phyloP scores from a whole-genome alignment of 2,113 vertebrate genomes.

The Heloderma charlesbogerti region DNA sequence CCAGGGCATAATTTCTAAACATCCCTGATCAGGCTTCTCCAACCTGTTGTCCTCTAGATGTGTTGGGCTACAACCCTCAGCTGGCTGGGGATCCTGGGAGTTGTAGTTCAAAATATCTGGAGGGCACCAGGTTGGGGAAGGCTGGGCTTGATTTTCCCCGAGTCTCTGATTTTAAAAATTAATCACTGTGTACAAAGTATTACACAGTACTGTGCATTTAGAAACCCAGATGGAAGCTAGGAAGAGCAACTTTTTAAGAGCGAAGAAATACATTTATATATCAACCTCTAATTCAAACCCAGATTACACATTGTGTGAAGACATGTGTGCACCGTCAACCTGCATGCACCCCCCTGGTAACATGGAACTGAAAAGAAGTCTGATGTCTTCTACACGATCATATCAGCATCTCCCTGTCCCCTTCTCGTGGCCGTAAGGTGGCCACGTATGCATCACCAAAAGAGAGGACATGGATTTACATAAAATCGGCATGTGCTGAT shows the following conservation, averaged over 20 bases:
- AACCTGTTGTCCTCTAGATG: too few relatives aligned
- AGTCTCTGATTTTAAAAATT: not conserved
- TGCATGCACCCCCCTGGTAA: not conserved
- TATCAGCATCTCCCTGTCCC: not conserved
- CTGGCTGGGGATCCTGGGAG: too few relatives aligned
- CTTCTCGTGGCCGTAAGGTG: too few relatives aligned
- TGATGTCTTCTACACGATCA: not conserved
- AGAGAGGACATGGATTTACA: too few relatives aligned
- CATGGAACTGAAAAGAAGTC: not conserved
- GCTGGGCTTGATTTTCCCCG: not conserved
- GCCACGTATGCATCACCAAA: too few relatives aligned
- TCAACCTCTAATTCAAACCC: not conserved
- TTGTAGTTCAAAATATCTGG: too few relatives aligned
- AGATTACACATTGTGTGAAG: not conserved
- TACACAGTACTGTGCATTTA: not conserved
- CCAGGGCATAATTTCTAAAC: too few relatives aligned
- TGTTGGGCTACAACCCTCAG: too few relatives aligned
- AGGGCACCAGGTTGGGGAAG: too few relatives aligned
- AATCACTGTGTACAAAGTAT: not conserved
- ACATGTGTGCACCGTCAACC: not conserved
- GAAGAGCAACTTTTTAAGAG: not conserved
- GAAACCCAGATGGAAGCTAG: not conserved
- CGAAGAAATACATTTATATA: not conserved
- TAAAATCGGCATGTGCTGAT: too few relatives aligned
- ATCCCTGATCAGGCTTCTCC: too few relatives aligned